Base-by-base conservation (phyloP, 2,113 vertebrate genomes). In the Clarias macrocephalus region DNA sequence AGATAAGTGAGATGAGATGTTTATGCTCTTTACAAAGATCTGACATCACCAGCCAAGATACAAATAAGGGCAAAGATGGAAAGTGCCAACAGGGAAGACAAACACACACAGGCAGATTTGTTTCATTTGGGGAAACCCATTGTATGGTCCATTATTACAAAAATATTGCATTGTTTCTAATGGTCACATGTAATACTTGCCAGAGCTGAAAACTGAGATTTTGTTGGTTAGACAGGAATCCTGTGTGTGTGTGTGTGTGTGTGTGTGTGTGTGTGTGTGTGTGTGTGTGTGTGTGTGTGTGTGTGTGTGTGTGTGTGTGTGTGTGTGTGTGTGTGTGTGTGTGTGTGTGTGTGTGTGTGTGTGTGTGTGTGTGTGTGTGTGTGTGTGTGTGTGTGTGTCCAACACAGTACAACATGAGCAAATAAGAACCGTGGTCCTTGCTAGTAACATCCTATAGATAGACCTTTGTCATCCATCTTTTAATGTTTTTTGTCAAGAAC, bases 81-180 rank as follows among this genome's bases (percentile, higher is more conserved):
- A 85, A 85, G 66, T 73, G 28, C 33, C 54, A 59, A 21, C 13
- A 33, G 72, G 54, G 75, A 57, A 57, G 60, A 66, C 85, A 73
- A 28, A 52, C n/a, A 54, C 73, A 85, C 72, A 77, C 59, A 79
- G 59, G 65, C 72, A 33, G 65, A 5, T 82, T 65, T 33, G 63
- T 83, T 87, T 88, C n/a, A 85, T 80, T 85, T 86, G 65, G 80
- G 77, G 75, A 85, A 80, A 82, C 83, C 81, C n/a, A 42, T 30
- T 80, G 48, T 52, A 82, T 84, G 75, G 89, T 87, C 82, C 85
- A 85, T 73, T 59, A 83, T 86, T 62, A 75, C 19, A 59, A 70
- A 89, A 82, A 83, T 86, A 86, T 82, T 75, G 68, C 56, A 57
- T 81, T 70, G 54, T 65, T 75, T 87, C 68, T 63, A 12, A 88